Evolutionary conservation across 2,113 vertebrate genomes (phyloP).

Genomic region (Gyps fulvus): DNA sequence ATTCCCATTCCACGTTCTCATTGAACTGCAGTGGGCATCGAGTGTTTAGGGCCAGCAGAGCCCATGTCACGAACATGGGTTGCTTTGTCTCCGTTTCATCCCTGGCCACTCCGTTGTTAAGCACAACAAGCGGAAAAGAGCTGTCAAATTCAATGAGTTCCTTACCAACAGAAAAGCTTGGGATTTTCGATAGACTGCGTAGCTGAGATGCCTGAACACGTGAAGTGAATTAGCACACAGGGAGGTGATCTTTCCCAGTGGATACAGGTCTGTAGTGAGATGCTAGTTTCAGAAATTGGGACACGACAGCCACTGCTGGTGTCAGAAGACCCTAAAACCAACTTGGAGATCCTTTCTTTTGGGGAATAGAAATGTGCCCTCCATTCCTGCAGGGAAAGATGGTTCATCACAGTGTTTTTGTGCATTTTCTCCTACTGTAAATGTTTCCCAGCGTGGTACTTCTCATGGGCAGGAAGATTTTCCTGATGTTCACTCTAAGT

Average conservation of each 20-base stretch:
- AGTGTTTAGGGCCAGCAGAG: background rate
- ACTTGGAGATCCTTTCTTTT: background rate
- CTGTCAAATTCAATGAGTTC: background rate
- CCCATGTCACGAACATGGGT: background rate
- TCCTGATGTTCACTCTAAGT: background rate
- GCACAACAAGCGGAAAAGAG: background rate
- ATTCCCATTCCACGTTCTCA: background rate
- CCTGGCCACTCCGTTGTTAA: background rate
- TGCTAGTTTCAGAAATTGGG: background rate
- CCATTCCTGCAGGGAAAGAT: background rate
- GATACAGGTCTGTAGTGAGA: background rate
- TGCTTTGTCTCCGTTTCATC: background rate
- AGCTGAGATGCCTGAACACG: background rate
- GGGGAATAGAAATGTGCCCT: background rate
- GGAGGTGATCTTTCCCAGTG: background rate
- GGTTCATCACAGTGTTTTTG: background rate
- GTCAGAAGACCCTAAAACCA: background rate
- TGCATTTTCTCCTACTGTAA: background rate
- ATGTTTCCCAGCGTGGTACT: background rate
- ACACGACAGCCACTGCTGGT: background rate
- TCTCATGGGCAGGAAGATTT: background rate
- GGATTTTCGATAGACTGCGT: background rate
- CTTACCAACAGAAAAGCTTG: background rate
- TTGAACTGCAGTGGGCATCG: background rate
- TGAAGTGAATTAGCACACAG: background rate